Evolutionary conservation across 2,113 vertebrate species (phyloP).

Genomic region (Lipotes vexillifer): DNA sequence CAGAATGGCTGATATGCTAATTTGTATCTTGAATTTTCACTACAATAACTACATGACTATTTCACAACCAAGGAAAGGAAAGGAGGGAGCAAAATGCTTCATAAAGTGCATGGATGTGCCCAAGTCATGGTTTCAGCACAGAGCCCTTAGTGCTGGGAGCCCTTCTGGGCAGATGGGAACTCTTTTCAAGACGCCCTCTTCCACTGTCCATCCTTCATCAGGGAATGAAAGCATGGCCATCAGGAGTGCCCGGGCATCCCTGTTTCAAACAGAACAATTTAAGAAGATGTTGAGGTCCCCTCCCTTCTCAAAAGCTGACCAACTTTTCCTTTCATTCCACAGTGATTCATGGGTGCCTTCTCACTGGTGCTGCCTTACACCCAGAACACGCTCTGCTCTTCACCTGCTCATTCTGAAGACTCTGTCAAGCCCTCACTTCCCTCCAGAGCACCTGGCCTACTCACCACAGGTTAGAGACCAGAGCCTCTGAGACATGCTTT

Average conservation of each 20-base stretch:
- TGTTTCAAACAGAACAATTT: neutral
- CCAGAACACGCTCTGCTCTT: neutral
- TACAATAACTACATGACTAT: neutral
- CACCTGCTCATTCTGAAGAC: neutral
- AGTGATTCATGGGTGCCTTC: neutral
- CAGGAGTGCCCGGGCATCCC: neutral
- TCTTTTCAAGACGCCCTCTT: neutral
- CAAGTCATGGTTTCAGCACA: neutral
- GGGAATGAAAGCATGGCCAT: neutral
- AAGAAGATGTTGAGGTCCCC: neutral
- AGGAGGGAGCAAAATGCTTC: neutral
- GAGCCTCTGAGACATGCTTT: neutral
- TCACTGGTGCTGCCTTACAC: neutral
- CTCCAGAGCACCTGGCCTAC: neutral
- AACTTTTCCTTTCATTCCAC: neutral
- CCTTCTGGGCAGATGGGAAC: neutral
- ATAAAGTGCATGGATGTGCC: neutral
- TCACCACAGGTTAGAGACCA: neutral
- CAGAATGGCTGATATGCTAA: neutral
- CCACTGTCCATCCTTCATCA: neutral
- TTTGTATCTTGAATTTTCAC: neutral
- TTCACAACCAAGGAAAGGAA: neutral
- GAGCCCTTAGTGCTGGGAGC: neutral
- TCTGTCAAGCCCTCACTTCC: neutral
- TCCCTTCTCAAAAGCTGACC: neutral